Conservation (phyloP, 2,113 vertebrate species). For the Chaetorhynchus papuensis region DNA sequence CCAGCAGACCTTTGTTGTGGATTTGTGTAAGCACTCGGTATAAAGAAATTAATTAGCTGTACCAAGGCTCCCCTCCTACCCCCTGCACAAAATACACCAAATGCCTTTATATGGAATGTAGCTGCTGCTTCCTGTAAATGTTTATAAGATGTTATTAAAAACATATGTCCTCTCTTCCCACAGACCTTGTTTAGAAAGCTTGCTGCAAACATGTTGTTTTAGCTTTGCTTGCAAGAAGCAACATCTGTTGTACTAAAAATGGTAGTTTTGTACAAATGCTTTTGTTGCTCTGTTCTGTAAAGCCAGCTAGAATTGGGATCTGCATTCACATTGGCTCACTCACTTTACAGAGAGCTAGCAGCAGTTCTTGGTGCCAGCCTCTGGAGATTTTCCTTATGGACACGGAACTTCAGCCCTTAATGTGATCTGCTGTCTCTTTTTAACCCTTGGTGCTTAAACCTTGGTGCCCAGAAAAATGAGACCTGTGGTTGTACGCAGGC, state of each 20-base stretch:
- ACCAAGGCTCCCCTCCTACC: neutral
- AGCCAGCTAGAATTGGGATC: neutral
- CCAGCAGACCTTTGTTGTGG: neutral
- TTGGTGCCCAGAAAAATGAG: neutral
- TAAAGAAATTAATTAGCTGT: constrained; percentile 32
- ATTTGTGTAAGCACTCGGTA: neutral
- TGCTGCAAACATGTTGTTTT: constrained; percentile 7
- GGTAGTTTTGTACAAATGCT: constrained; percentile 12
- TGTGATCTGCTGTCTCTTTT: neutral
- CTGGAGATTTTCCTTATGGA: neutral
- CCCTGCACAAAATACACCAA: constrained; percentile 29
- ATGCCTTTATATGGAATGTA: constrained; percentile 59
- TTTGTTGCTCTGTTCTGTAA: constrained; percentile 20
- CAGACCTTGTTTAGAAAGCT: constrained; percentile 35
- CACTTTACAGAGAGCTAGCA: neutral
- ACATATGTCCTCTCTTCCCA: constrained; percentile 49
- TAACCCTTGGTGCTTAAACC: neutral
- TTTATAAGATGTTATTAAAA: constrained; percentile 63
- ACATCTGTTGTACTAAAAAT: constrained; percentile 23
- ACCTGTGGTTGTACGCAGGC: neutral
- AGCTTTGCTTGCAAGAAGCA: constrained; percentile 32
- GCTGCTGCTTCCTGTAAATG: constrained; percentile 54
- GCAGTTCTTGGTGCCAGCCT: neutral
- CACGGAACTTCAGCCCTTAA: neutral
- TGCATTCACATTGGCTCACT: neutral